phyloP scores from a whole-genome alignment of 2,113 vertebrate genomes.

The Catharus bicknelli region DNA sequence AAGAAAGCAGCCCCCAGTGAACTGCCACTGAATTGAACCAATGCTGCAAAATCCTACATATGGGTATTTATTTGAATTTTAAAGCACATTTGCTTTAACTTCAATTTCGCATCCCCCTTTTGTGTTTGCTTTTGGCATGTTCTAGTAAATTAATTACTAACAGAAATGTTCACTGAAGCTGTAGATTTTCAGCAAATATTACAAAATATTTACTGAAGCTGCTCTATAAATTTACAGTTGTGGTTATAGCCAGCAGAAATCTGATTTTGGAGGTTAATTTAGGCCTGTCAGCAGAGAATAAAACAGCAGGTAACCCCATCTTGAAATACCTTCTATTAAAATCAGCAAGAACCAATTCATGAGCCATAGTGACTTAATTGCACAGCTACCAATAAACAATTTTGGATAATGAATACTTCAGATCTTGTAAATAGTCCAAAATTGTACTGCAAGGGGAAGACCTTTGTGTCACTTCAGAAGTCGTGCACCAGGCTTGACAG shows the following conservation, averaged over 20 bases:
- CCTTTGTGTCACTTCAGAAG: neutral
- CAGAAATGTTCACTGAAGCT: neutral
- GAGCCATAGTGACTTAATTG: neutral
- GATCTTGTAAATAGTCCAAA: neutral
- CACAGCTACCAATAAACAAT: neutral
- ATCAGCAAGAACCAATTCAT: conserved; percentile 5
- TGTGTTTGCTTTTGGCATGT: neutral
- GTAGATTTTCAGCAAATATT: conserved; percentile 4
- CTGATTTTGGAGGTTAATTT: conserved; percentile 15
- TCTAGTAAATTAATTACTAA: conserved; percentile 15
- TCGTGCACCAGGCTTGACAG: neutral
- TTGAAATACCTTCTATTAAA: conserved; percentile 2
- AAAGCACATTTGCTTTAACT: neutral
- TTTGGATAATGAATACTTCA: neutral
- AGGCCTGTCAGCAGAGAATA: neutral
- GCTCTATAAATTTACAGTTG: neutral
- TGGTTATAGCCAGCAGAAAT: neutral
- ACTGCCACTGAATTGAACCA: neutral
- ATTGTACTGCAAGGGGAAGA: neutral
- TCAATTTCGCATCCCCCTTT: neutral
- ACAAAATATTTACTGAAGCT: conserved; percentile 1
- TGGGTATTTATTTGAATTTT: conserved; percentile 6
- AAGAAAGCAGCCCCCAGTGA: neutral
- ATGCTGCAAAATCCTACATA: neutral
- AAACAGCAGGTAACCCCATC: conserved; percentile 5